phyloP scores from a whole-genome alignment of 1,140 invertebrate genomes.

The Drosophila punjabiensis region DNA sequence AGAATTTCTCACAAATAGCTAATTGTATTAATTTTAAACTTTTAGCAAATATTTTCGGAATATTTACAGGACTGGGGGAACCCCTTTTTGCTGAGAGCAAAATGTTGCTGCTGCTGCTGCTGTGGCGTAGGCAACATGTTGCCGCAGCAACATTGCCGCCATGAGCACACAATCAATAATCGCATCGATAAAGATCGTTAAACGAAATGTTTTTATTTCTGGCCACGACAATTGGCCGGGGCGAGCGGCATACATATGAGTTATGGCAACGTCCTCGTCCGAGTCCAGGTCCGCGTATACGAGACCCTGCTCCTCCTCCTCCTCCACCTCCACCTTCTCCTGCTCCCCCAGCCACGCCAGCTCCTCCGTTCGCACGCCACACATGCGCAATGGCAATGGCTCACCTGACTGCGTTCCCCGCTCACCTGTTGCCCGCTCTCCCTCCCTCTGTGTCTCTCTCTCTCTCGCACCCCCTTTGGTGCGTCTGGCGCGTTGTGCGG shows the following conservation, averaged over 20 bases:
- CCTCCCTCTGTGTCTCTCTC: background rate
- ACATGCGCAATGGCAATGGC: conserved; percentile 76
- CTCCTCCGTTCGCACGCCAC: conserved; percentile 70
- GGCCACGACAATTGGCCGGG: conserved; percentile 58
- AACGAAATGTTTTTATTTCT: conserved; percentile 83
- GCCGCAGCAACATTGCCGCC: conserved; percentile 37
- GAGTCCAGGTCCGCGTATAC: conserved; percentile 15
- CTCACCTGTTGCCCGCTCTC: conserved; percentile 8
- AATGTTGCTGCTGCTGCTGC: conserved; percentile 26
- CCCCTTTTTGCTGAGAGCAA: conserved; percentile 3
- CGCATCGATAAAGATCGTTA: conserved; percentile 84
- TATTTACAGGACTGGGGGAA: background rate
- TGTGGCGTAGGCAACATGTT: conserved; percentile 37
- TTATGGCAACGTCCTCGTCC: conserved; percentile 63
- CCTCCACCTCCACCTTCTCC: background rate
- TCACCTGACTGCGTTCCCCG: conserved; percentile 57
- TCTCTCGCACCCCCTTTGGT: conserved; percentile 20
- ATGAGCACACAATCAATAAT: conserved; percentile 82
- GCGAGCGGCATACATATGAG: conserved; percentile 62
- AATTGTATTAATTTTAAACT: background rate
- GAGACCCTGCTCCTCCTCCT: conserved; percentile 20
- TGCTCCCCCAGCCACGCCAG: background rate
- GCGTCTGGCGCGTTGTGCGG: conserved; percentile 76
- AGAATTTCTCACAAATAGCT: background rate
- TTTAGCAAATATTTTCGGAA: background rate